Base-by-base conservation (phyloP, 2,888 invertebrate genomes). In the Halictus quadricinctus region DNA sequence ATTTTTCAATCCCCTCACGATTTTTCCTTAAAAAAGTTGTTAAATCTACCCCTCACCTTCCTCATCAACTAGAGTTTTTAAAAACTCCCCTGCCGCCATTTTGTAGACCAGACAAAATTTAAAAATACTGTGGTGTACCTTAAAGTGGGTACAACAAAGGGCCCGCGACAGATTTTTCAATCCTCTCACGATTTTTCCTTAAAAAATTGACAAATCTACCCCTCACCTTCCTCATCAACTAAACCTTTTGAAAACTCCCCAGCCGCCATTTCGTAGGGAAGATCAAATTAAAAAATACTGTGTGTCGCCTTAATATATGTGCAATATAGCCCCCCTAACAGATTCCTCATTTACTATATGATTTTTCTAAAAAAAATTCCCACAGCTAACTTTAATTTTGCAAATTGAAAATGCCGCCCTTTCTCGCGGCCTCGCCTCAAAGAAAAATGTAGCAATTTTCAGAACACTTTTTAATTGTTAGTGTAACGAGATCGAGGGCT, bases 31-130 rank as follows among this genome's bases (percentile, higher is more conserved):
- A 60, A 25, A 5, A 25, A 21, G 21, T 8, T 54, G 8, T 0
- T 21, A 21, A 54, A 21, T 8, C 8, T 15, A 5, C 15, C 15
- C 48, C 15, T 13, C 12, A 46, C 10, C 46, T 46, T 46, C 12
- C 46, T 10, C 46, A 2, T 46, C 15, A 3, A 54, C 54, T 54
- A n/a, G n/a, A 12, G 0, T 0, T 1, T n/a, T 58, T 10, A n/a
- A 58, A 58, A 58, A 12, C 4, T 21, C 4, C 12, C 10, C 54
- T n/a, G 10, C 8, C 3, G 10, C 3, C 54, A 54, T 54, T n/a
- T n/a, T 54, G 10, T 1, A 10, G n/a, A 0, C 0, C 2, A 3
- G 18, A 0, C 7, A 7, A 50, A 50, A 18, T 50, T 50, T 0
- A 58, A 12, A n/a, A n/a, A 12, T 58, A 12, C n/a, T 12, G 21